Evolutionary conservation across 1,140 invertebrate species (phyloP).

Genomic region (Atopsyche davidsoni): DNA sequence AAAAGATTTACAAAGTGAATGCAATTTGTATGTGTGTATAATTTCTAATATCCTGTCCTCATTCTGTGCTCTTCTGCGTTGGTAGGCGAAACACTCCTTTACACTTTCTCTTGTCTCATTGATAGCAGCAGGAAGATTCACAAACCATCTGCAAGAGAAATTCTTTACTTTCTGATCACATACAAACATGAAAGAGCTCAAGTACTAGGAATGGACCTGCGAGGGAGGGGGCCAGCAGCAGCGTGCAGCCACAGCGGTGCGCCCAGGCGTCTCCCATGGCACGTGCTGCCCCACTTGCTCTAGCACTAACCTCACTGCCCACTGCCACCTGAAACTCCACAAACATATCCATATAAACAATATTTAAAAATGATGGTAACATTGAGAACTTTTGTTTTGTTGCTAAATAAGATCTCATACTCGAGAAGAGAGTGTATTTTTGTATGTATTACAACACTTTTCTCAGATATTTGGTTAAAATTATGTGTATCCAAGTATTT

Average conservation of each 20-base stretch:
- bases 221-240: slow-evolving; percentile 33
- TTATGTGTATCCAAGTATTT: no score
- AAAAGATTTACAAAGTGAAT: neutral
- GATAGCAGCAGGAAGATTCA: no score
- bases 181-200: no score
- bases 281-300: slow-evolving; percentile 40
- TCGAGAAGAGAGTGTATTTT: no score
- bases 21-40: neutral
- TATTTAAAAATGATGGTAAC: no score
- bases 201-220: no score
- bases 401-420: no score
- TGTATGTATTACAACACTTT: no score
- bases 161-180: neutral
- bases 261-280: slow-evolving; percentile 46
- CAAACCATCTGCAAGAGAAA: neutral
- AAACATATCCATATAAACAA: no score
- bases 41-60: slow-evolving; percentile 30
- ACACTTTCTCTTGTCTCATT: no score
- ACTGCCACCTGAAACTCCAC: slow-evolving; percentile 46
- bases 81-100: slow-evolving; percentile 6
- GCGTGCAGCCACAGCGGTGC: slow-evolving; percentile 39
- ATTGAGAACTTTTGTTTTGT: no score
- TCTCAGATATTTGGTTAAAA: no score
- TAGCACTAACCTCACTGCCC: slow-evolving; percentile 50
- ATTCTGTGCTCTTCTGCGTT: slow-evolving; percentile 34